Base-by-base conservation (phyloP, 2,888 invertebrate species). In the Drosophila ezoana region DNA sequence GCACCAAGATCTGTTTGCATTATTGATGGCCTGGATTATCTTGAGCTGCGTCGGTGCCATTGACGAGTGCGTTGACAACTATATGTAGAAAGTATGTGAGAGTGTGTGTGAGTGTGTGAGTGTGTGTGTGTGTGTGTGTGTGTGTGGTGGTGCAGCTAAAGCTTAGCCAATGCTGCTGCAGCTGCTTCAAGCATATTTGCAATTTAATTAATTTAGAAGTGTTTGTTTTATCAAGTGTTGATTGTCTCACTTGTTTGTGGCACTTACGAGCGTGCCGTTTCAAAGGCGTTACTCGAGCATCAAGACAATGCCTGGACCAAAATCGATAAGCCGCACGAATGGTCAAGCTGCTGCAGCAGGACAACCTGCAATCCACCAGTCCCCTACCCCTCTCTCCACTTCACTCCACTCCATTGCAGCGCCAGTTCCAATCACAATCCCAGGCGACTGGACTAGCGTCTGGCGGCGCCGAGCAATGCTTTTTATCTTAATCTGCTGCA, bases 131-230 rank as follows among this genome's bases (percentile, higher is more conserved):
- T n/a, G n/a, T n/a, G n/a, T n/a, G n/a, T n/a, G n/a, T n/a, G 51
- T 3, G 33, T n/a, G 56, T 47, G 33, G 38, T 41, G 63, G 66
- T 64, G 61, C 67, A 64, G 47, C 66, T 23, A n/a, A 51, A 51
- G 74, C 58, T 62, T 16, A 66, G 44, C 38, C 59, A 61, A 11
- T 44, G 65, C 57, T 61, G 61, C 65, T 73, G 81, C 80, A 74
- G 70, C 66, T 71, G 81, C 81, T 79, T 81, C 71, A 70, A 84
- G 84, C 72, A 85, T 87, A 87, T 85, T 85, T 87, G 85, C 85
- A 85, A 89, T 89, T 89, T 89, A 89, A 89, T 89, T 89, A 89
- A 89, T 89, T 87, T 89, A 79, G 79, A 89, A 87, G 86, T 89
- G 87, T 89, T 89, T 89, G 89, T 74, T 89, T 84, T 89, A 87